These are phyloP conservation scores for Drosophila testacea DNA, from an alignment of 2,888 invertebrate species.

Conservation along the genomic window DNA sequence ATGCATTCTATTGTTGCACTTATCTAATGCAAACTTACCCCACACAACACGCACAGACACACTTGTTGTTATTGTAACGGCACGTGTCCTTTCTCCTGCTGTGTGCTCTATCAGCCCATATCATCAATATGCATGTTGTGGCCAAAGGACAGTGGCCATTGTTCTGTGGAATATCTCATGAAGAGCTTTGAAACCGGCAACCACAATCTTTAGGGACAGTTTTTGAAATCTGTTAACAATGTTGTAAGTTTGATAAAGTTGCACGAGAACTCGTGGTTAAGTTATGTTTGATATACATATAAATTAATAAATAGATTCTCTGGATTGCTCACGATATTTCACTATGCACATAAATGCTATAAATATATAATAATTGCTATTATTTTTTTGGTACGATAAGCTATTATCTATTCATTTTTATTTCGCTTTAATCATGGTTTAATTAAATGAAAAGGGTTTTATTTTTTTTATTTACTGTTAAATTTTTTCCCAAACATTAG, in stretches of 20 bases:
- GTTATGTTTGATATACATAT: neutral
- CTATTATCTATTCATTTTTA: too few species aligned
- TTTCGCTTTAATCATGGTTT: too few species aligned
- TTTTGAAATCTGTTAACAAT: slow-evolving; percentile 1
- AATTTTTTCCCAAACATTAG: too few species aligned
- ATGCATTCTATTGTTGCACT: slow-evolving; percentile 52
- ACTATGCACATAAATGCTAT: too few species aligned
- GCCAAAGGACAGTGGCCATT: slow-evolving; percentile 16
- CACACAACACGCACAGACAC: slow-evolving; percentile 26
- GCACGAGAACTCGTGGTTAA: slow-evolving; percentile 9
- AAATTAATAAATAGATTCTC: neutral
- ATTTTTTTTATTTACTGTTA: too few species aligned
- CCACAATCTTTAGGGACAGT: neutral
- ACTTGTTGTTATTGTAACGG: slow-evolving; percentile 59
- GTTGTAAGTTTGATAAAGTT: neutral
- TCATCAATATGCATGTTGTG: slow-evolving; percentile 40
- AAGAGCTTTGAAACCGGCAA: neutral
- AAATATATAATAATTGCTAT: too few species aligned
- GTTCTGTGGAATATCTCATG: slow-evolving; percentile 13
- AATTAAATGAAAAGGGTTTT: too few species aligned
- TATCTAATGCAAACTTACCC: slow-evolving; percentile 49
- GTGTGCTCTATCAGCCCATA: slow-evolving; percentile 43
- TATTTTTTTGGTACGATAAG: too few species aligned
- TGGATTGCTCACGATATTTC: neutral
- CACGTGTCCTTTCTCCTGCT: slow-evolving; percentile 48